Conservation (phyloP, 2,113 vertebrate genomes). For the Mesembrinibis cayennensis region DNA sequence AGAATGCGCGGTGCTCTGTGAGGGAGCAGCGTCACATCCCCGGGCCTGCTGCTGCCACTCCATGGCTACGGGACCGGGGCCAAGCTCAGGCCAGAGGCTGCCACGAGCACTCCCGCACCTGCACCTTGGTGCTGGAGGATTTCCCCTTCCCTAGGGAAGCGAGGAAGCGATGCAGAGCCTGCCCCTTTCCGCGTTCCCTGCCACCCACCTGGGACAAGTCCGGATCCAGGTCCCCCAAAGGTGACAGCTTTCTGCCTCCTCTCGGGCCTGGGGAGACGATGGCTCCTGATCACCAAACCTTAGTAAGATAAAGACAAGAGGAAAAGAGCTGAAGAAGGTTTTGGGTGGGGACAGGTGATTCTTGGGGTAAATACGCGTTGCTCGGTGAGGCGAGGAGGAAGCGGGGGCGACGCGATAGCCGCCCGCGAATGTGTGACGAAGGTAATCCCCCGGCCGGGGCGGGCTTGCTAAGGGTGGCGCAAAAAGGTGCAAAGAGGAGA, state of each 20-base stretch:
- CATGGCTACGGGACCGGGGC: accelerated
- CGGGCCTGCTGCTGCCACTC: accelerated
- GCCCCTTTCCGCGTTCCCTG: accelerated
- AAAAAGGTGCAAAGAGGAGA: background rate
- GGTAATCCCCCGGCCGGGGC: accelerated
- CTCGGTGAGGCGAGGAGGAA: background rate
- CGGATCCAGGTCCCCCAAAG: accelerated
- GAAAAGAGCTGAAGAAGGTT: background rate
- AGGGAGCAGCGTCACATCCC: background rate
- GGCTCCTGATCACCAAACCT: background rate
- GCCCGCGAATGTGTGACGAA: background rate
- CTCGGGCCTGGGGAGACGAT: background rate
- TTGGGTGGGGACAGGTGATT: conserved; percentile 23
- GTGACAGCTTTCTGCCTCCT: no score
- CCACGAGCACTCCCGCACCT: accelerated
- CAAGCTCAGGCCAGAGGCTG: background rate
- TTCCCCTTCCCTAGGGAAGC: background rate
- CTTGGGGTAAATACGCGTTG: background rate
- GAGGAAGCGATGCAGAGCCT: no score
- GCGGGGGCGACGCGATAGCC: background rate
- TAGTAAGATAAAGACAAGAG: background rate
- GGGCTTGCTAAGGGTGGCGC: background rate
- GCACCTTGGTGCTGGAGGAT: background rate
- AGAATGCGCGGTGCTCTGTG: accelerated
- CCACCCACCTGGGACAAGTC: background rate